phyloP scores from a whole-genome alignment of 2,888 invertebrate species.

The Hetaerina titia region DNA sequence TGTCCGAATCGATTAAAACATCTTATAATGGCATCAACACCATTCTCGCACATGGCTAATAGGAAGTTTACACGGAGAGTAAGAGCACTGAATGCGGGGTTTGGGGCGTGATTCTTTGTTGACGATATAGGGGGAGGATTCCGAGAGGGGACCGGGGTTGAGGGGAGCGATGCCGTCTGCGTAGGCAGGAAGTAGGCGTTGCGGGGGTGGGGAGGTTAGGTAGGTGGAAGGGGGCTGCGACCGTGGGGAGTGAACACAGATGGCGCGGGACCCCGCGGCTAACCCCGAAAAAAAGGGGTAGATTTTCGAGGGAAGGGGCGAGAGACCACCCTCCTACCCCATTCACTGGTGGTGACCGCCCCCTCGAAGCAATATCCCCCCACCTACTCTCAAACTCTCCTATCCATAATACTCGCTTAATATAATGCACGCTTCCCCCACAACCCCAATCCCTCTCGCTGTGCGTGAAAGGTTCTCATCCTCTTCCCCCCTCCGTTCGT shows the following conservation, averaged over 20 bases:
- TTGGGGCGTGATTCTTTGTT: neutral
- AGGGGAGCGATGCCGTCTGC: neutral
- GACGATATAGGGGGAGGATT: neutral
- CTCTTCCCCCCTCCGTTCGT: neutral
- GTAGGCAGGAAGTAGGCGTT: neutral
- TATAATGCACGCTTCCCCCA: neutral
- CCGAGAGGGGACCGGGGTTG: neutral
- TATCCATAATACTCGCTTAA: neutral
- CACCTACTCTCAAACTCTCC: neutral
- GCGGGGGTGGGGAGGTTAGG: neutral
- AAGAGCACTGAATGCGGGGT: neutral
- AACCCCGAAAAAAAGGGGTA: neutral
- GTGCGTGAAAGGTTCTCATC: neutral
- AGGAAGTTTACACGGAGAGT: neutral
- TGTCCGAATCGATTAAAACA: neutral
- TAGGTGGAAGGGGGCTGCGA: neutral
- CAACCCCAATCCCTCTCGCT: neutral
- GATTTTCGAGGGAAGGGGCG: neutral
- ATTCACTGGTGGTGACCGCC: neutral
- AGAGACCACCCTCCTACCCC: neutral
- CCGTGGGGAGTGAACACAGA: constrained; percentile 26
- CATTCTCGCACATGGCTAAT: neutral
- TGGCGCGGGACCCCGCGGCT: neutral
- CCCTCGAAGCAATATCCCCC: neutral
- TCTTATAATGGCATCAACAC: neutral